A percentile compares a stretch with the other conserved stretches of the same genome.
Conservation (phyloP, 1,140 invertebrate species). For the Ctenoplectra terminalis region DNA sequence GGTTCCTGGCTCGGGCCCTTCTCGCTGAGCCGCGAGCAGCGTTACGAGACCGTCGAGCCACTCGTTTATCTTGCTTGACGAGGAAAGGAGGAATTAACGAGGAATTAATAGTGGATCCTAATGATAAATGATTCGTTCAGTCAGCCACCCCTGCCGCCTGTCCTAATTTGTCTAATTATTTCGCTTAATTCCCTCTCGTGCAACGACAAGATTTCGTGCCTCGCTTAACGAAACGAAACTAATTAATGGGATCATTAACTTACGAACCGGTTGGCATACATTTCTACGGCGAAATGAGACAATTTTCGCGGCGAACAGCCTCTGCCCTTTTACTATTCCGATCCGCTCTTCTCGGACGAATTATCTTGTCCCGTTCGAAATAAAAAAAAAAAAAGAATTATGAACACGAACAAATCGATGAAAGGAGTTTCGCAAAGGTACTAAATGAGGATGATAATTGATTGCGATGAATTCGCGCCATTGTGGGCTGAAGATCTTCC, state of each 20-base stretch:
- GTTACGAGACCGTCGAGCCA: slow-evolving; percentile 74
- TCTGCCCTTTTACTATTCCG: not conserved
- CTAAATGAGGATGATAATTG: not conserved
- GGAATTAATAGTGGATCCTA: slow-evolving; percentile 83
- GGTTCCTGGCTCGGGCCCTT: slow-evolving; percentile 46
- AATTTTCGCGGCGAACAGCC: slow-evolving; percentile 20
- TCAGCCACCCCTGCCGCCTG: slow-evolving; percentile 74
- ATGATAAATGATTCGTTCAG: slow-evolving; percentile 81
- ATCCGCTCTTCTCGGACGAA: not conserved
- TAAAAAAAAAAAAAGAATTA: not conserved
- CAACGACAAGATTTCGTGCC: slow-evolving; percentile 78
- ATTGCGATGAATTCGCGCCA: not conserved
- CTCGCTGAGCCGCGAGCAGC: slow-evolving; percentile 46
- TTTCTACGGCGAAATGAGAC: slow-evolving; percentile 39
- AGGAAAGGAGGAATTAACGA: slow-evolving; percentile 84
- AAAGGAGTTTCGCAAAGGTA: not conserved
- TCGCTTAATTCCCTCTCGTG: slow-evolving; percentile 80
- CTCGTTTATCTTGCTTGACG: slow-evolving; percentile 83
- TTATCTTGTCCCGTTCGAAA: not conserved
- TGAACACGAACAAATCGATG: not conserved
- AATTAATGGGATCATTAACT: slow-evolving; percentile 82
- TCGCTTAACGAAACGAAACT: slow-evolving; percentile 80
- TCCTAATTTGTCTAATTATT: slow-evolving; percentile 84
- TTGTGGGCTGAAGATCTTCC: not conserved
- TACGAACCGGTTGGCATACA: slow-evolving; percentile 52